A percentile compares a stretch with the other conserved stretches of the same genome.
Conservation (phyloP, 2,797 vertebrate species). For the Neosilurus hyrtlii region DNA sequence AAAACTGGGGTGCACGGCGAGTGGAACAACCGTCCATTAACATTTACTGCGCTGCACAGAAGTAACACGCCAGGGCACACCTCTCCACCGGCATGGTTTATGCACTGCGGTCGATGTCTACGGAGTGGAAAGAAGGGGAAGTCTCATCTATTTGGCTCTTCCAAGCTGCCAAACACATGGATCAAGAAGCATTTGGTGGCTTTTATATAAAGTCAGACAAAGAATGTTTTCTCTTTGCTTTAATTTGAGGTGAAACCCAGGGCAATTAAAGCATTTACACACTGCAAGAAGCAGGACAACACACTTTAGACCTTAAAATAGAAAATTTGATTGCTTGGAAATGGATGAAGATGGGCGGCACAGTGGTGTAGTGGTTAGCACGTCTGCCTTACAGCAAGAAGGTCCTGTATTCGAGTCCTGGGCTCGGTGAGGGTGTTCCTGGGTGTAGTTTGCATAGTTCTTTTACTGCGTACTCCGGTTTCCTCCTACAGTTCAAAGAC, state of each 20-base stretch:
- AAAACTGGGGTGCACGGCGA: conserved; percentile 26
- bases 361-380: no score
- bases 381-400: no score
- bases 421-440: no score
- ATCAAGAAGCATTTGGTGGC: conserved; percentile 35
- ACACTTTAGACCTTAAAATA: neutral
- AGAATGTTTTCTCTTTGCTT: conserved; percentile 17
- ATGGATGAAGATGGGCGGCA: no score
- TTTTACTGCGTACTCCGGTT: no score
- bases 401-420: no score
- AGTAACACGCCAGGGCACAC: conserved; percentile 55
- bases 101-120: conserved; percentile 57
- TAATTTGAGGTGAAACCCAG: conserved; percentile 35
- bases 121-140: conserved; percentile 53
- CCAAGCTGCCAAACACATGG: conserved; percentile 48
- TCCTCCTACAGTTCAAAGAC: no score
- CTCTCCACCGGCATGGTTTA: conserved; percentile 56
- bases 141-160: conserved; percentile 52
- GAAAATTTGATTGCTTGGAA: conserved; percentile 1
- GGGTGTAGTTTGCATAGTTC: no score
- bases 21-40: conserved; percentile 60
- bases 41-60: conserved; percentile 57
- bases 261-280: conserved; percentile 19
- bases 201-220: conserved; percentile 43
- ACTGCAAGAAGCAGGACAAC: neutral